Percentiles rank a stretch among this genome's conserved stretches.
Evolutionary conservation across 2,888 invertebrate genomes (phyloP).

Genomic region (Bugulina stolonifera): DNA sequence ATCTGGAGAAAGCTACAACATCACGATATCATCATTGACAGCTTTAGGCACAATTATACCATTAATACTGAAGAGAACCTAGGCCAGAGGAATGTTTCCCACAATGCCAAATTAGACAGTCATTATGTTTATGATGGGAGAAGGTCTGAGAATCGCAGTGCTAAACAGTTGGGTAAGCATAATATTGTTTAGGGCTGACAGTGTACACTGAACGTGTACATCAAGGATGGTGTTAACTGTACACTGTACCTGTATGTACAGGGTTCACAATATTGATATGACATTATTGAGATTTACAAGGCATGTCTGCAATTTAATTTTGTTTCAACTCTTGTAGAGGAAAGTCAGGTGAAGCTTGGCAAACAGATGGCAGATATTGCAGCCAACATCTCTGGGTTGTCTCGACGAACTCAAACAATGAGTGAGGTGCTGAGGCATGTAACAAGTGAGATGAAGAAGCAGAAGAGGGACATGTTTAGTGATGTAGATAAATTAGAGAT

Average conservation of each 20-base stretch:
- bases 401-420: constrained; percentile 12
- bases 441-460: constrained; percentile 1
- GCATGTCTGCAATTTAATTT: no score
- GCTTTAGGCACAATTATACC: neutral
- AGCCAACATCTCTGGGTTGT: neutral
- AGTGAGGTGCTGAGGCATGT: neutral
- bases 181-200: no score
- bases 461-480: neutral
- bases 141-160: neutral
- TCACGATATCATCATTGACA: neutral
- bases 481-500: constrained; percentile 16
- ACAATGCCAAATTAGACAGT: constrained; percentile 7
- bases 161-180: neutral
- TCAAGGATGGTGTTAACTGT: no score
- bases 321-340: neutral
- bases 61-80: neutral
- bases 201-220: no score
- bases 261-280: no score
- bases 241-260: no score
- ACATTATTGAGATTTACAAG: no score
- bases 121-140: constrained; percentile 16
- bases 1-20: constrained; percentile 6
- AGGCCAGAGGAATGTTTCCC: constrained; percentile 3
- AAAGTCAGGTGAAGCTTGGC: neutral
- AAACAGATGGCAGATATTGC: neutral